phyloP scores from a whole-genome alignment of 1,140 invertebrate species.

The Apis laboriosa region DNA sequence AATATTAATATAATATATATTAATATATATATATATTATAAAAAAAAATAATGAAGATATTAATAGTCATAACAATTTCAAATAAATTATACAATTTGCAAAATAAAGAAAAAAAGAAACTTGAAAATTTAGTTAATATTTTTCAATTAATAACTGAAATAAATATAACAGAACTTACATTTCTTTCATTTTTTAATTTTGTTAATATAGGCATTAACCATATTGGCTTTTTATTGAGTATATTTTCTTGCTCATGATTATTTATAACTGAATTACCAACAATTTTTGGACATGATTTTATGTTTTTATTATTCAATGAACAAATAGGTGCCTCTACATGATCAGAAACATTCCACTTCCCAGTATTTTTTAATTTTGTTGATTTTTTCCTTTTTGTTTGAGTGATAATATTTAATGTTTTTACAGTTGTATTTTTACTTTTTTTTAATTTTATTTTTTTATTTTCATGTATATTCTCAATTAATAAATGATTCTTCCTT shows the following conservation, averaged over 20 bases:
- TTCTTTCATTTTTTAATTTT: constrained; percentile 26
- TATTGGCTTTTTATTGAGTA: not conserved
- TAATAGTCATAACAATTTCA: not conserved
- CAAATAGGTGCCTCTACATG: not conserved
- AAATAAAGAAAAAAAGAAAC: not conserved
- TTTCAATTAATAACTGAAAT: not conserved
- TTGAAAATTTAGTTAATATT: not conserved
- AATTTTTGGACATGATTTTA: not conserved
- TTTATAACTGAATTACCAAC: not conserved
- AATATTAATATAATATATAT: not conserved
- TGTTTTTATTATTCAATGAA: not conserved
- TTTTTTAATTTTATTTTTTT: constrained; percentile 39
- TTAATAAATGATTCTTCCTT: not conserved
- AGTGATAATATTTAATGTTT: not conserved
- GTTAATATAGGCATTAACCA: constrained; percentile 7
- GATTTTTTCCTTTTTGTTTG: constrained; percentile 23
- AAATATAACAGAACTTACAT: constrained; percentile 18
- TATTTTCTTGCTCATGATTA: not conserved
- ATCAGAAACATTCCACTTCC: constrained; percentile 33
- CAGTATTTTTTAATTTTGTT: constrained; percentile 1
- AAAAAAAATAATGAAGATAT: not conserved
- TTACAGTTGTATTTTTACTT: not conserved
- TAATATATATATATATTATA: not conserved
- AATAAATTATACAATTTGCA: not conserved
- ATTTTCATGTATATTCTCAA: constrained; percentile 4